phyloP scores from a whole-genome alignment of 2,797 vertebrate genomes.

The Cirrhinus mrigala region DNA sequence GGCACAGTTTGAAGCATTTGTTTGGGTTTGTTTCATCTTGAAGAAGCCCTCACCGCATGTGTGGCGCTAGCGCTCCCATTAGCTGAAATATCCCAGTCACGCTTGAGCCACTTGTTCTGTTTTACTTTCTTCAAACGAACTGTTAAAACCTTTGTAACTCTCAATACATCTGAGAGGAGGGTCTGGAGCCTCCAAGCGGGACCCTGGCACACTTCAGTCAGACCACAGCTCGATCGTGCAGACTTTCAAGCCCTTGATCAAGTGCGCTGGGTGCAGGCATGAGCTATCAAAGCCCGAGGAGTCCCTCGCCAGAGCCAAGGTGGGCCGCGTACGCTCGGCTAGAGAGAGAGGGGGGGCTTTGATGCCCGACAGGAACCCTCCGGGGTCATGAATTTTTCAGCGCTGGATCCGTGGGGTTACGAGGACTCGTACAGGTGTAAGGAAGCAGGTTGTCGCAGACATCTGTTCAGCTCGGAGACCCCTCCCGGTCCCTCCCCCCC shows the following conservation, averaged over 20 bases:
- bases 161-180: constrained; percentile 38
- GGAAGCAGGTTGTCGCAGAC: constrained; percentile 87
- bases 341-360: constrained; percentile 72
- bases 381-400: constrained; percentile 88
- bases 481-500: constrained; percentile 70
- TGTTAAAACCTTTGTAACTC: constrained; percentile 52
- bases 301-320: constrained; percentile 52
- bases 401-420: constrained; percentile 70
- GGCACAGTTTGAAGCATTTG: constrained; percentile 21
- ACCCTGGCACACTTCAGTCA: constrained; percentile 56
- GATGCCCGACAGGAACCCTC: constrained; percentile 80
- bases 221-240: constrained; percentile 65
- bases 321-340: constrained; percentile 29
- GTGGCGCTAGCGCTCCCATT: not conserved
- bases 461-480: constrained; percentile 85
- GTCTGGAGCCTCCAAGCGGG: constrained; percentile 47
- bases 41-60: constrained; percentile 4
- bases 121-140: constrained; percentile 58
- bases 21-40: constrained; percentile 34
- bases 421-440: constrained; percentile 87
- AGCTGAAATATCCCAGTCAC: constrained; percentile 54
- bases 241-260: constrained; percentile 74
- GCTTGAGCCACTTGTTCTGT: constrained; percentile 49
- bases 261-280: constrained; percentile 66
- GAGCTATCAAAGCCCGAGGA: constrained; percentile 73